Conservation (phyloP, 1,140 invertebrate species). For the Drosophila lini region DNA sequence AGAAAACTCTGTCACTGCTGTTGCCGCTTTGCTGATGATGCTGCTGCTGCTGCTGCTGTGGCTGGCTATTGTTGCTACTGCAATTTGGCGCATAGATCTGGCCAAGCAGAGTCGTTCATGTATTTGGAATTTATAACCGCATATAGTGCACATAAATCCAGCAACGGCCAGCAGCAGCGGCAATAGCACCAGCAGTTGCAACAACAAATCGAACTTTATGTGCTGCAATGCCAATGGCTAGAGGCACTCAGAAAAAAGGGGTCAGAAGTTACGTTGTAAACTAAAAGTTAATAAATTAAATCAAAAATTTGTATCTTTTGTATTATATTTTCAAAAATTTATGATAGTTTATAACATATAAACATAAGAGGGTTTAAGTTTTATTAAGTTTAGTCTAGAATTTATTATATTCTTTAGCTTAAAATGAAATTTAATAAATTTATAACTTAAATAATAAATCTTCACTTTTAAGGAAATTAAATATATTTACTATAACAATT, state of each 20-base stretch:
- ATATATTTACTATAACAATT: not conserved
- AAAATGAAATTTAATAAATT: not conserved
- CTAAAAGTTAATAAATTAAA: too few species aligned
- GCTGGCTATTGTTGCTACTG: conserved; percentile 35
- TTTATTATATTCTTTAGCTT: not conserved
- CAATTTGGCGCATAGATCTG: conserved; percentile 83
- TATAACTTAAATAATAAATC: not conserved
- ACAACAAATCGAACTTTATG: conserved; percentile 79
- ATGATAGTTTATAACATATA: not conserved
- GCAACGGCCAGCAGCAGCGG: conserved; percentile 42
- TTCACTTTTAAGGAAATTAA: not conserved
- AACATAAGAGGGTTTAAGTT: not conserved
- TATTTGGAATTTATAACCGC: conserved; percentile 83
- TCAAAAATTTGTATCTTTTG: not conserved
- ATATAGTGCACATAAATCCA: conserved; percentile 81
- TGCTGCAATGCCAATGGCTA: conserved; percentile 78
- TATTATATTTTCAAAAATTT: not conserved
- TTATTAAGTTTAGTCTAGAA: not conserved
- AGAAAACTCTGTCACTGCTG: conserved; percentile 59
- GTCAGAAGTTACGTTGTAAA: too few species aligned
- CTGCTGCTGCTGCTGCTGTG: conserved; percentile 24
- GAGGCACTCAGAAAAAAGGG: not conserved
- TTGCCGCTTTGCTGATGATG: conserved; percentile 32
- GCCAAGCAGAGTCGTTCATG: conserved; percentile 70
- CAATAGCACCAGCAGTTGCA: conserved; percentile 35